Evolutionary conservation across 2,888 invertebrate species (phyloP).

Genomic region (Sarcophaga carnaria): DNA sequence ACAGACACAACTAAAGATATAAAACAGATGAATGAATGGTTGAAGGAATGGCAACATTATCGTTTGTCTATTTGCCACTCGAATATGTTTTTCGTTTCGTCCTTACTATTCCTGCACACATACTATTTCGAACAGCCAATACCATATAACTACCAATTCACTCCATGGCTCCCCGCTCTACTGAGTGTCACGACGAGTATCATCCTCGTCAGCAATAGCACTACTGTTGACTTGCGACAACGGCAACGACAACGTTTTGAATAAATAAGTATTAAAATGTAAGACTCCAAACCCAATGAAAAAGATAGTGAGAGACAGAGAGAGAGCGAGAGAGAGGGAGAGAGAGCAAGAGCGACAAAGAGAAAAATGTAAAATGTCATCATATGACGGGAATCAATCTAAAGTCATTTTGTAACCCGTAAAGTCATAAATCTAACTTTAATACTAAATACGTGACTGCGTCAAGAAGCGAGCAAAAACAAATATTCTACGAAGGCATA

Average conservation of each 20-base stretch:
- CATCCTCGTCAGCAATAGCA: not conserved
- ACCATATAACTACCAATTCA: not conserved
- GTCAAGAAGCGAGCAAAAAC: slow-evolving; percentile 69
- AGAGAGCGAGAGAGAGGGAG: not conserved
- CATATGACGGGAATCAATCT: slow-evolving; percentile 80
- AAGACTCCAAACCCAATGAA: not conserved
- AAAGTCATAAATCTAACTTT: slow-evolving; percentile 81
- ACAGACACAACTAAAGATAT: not conserved
- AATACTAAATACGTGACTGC: slow-evolving; percentile 80
- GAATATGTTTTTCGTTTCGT: not conserved
- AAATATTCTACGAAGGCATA: not conserved
- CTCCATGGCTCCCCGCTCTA: not conserved
- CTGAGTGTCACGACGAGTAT: not conserved
- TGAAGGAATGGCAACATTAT: slow-evolving; percentile 50
- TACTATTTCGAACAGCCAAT: too few relatives aligned
- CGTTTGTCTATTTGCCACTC: slow-evolving; percentile 45
- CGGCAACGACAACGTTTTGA: slow-evolving; percentile 39
- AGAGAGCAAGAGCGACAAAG: not conserved
- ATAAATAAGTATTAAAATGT: slow-evolving; percentile 49
- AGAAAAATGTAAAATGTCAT: slow-evolving; percentile 76
- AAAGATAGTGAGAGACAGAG: not conserved
- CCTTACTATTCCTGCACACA: too few relatives aligned
- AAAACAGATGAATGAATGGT: slow-evolving; percentile 5
- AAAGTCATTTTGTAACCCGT: slow-evolving; percentile 80
- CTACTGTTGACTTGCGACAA: slow-evolving; percentile 28